These are phyloP conservation scores for Listrodromus nycthemerus DNA, from an alignment of 2,888 invertebrate genomes.

Conservation along the genomic window DNA sequence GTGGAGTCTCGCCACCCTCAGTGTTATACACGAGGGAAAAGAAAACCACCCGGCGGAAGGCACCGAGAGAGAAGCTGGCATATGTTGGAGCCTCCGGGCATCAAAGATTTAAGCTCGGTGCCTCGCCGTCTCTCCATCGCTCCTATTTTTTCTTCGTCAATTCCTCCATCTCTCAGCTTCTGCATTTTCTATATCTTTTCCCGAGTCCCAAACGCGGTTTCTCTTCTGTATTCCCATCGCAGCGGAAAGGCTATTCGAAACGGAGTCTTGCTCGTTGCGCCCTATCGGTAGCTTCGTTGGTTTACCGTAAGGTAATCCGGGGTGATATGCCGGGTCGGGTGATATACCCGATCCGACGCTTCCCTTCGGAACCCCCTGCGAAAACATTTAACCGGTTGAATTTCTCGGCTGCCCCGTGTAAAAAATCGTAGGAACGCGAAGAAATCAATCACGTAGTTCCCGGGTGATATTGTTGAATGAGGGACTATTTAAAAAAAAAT, in stretches of 20 bases:
- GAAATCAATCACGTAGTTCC: too few species aligned
- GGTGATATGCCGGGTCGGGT: too few species aligned
- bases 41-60: constrained; percentile 25
- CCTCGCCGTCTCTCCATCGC: constrained; percentile 58
- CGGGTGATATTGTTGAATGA: too few species aligned
- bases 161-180: constrained; percentile 22
- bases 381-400: too few species aligned
- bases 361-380: too few species aligned
- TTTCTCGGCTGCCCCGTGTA: too few species aligned
- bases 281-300: background rate
- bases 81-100: constrained; percentile 68
- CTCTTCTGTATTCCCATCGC: constrained; percentile 29
- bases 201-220: background rate
- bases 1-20: constrained; percentile 7
- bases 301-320: background rate
- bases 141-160: constrained; percentile 43
- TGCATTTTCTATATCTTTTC: constrained; percentile 2
- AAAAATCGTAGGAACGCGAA: too few species aligned
- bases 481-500: too few species aligned
- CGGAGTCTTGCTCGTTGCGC: background rate
- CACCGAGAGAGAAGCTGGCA: constrained; percentile 53
- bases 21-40: constrained; percentile 39
- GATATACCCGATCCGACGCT: too few species aligned
- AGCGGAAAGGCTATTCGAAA: constrained; percentile 6
- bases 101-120: constrained; percentile 75